Evolutionary conservation across 35 echinoderm and acorn worm species (phyloP).

Genomic region (Ophioderma brevispina): DNA sequence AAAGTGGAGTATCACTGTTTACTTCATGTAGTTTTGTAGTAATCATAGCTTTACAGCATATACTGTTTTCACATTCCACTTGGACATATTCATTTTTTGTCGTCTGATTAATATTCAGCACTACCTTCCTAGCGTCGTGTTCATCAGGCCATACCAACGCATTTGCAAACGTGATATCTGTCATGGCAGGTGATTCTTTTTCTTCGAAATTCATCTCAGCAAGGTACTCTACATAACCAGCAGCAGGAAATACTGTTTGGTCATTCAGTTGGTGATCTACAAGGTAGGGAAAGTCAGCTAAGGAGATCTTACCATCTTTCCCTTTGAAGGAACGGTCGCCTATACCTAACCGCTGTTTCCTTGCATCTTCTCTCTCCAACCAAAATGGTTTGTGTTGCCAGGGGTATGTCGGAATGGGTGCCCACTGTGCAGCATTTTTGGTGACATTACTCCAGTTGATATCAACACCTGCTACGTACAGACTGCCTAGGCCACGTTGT

Average conservation of each 20-base stretch:
- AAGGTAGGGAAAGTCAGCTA: slow-evolving; percentile 79
- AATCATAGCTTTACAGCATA: slow-evolving; percentile 20
- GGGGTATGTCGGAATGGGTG: no score
- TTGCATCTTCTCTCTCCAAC: slow-evolving; percentile 69
- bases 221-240: slow-evolving; percentile 65
- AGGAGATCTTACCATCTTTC: slow-evolving; percentile 67
- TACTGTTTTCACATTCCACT: slow-evolving; percentile 27
- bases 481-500: no score
- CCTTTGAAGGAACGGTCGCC: slow-evolving; percentile 85
- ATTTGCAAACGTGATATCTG: slow-evolving; percentile 30
- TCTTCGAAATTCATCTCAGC: slow-evolving; percentile 39
- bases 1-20: slow-evolving; percentile 30
- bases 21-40: not conserved
- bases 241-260: slow-evolving; percentile 61
- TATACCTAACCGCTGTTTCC: slow-evolving; percentile 74
- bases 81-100: slow-evolving; percentile 38
- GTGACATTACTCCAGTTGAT: slow-evolving; percentile 82
- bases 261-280: slow-evolving; percentile 56
- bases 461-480: slow-evolving; percentile 41
- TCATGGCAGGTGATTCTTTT: slow-evolving; percentile 27
- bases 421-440: slow-evolving; percentile 41
- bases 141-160: slow-evolving; percentile 51
- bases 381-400: slow-evolving; percentile 76
- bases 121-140: no score
- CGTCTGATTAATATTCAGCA: no score